Base-by-base conservation (phyloP, 2,113 vertebrate genomes). In the Platanista minor region DNA sequence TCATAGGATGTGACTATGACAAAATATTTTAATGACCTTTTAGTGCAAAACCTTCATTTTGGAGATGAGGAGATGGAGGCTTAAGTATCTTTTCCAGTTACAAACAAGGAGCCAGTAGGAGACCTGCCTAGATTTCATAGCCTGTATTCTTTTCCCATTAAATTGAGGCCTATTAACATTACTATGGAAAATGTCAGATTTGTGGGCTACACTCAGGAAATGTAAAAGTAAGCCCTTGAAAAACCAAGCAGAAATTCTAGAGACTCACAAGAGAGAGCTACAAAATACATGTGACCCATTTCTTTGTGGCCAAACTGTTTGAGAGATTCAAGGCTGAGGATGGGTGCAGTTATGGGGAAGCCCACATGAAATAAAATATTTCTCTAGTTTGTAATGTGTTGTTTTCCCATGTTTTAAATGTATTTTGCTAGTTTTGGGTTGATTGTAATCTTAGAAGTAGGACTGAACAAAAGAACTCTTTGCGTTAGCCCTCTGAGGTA, bases 171-270 rank as follows among this genome's bases (percentile, higher is more conserved):
- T 64, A 21, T 57, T 52, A 82, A 75, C 39, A 84, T 61, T 54
- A 54, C 71, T 52, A 54, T 9, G 7, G 66, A 87, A 94, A 36
- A 93, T 84, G 39, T 36, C 20, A 52, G 39, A 83, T 84, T 67
- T 83, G 62, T 74, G 14, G 69, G 23, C 49, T 67, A 80, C 5
- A 23, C 7, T 85, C 15, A 57, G 33, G 64, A 97, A 78, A 43
- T 2, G 8, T 62, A 75, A 85, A 90, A 81, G 64, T 49, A 81
- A 80, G 43, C 49, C 11, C 74, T 80, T 90, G 54, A 77, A 31
- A 96, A 94, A 17, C 81, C 66, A 96, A 83, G 72, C 31, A 78
- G 74, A 62, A 90, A 81, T 95, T 84, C 86, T 97, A 62, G 31
- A 93, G 83, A 91, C 80, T 91, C 49, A 84, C 31, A 57, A n/a